These are phyloP conservation scores for Brachionus plicatilis DNA, from an alignment of 1,140 invertebrate genomes.

Conservation along the genomic window DNA sequence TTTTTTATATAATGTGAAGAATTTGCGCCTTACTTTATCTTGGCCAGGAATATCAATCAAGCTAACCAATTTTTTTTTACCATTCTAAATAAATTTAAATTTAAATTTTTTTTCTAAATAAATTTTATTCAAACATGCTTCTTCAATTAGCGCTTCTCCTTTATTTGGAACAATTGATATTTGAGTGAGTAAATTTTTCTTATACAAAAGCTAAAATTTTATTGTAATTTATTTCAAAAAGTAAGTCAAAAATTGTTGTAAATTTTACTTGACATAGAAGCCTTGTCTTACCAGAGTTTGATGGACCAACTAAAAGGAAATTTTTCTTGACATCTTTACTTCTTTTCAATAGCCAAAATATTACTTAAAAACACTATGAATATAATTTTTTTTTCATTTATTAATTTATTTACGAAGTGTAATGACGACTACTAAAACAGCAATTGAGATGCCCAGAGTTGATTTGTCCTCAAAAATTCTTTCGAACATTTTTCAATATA, in stretches of 20 bases:
- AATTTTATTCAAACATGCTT: background rate
- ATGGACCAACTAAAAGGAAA: background rate
- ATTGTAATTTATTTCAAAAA: background rate
- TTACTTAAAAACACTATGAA: background rate
- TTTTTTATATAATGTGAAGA: slow-evolving; percentile 3
- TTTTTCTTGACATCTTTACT: background rate
- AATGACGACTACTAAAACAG: background rate
- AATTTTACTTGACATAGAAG: slow-evolving; percentile 31
- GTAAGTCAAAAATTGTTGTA: background rate
- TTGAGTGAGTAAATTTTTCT: slow-evolving; percentile 8
- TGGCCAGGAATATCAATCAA: slow-evolving; percentile 35
- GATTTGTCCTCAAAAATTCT: background rate
- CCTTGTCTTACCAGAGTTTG: slow-evolving; percentile 23
- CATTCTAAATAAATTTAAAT: background rate
- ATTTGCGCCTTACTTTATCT: slow-evolving; percentile 19
- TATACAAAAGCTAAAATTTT: background rate
- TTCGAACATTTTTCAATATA: background rate
- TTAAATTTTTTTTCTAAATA: background rate
- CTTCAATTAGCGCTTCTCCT: background rate
- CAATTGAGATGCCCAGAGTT: background rate
- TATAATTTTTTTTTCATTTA: background rate
- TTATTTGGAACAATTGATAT: slow-evolving; percentile 23
- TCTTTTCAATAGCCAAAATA: slow-evolving; percentile 2
- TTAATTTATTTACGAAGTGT: background rate
- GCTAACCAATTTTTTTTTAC: background rate